Evolutionary conservation across 2,797 vertebrate genomes (phyloP).

Genomic region (Pseudotriccus pelzelni): DNA sequence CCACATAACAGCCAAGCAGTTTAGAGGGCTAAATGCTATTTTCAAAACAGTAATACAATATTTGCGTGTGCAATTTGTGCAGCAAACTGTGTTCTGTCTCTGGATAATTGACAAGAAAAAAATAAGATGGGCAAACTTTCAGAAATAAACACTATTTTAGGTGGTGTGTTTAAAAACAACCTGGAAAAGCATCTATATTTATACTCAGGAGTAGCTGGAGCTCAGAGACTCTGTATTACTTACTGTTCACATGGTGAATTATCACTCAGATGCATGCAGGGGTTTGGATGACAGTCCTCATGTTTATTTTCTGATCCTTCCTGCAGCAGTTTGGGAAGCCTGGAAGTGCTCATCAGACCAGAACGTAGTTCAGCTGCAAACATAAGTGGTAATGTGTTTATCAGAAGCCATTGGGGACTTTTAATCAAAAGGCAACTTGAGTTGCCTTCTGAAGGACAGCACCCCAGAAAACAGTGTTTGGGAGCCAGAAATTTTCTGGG

Average conservation of each 20-base stretch:
- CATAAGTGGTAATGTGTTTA: background rate
- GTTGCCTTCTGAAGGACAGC: background rate
- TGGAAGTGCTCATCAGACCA: background rate
- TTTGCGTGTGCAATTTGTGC: background rate
- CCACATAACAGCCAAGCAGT: background rate
- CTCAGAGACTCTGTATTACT: background rate
- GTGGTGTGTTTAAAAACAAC: background rate
- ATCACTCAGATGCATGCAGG: background rate
- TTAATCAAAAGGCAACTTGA: background rate
- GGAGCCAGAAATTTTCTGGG: background rate
- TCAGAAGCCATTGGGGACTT: background rate
- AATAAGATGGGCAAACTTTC: background rate
- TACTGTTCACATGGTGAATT: background rate
- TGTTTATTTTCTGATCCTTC: background rate
- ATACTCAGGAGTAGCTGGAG: background rate
- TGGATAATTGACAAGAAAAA: background rate
- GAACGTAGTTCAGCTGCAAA: background rate
- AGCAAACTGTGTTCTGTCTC: background rate
- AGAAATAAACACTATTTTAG: background rate
- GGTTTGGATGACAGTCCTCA: background rate
- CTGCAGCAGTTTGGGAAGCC: background rate
- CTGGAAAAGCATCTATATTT: background rate
- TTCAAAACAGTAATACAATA: background rate
- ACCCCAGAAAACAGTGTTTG: background rate
- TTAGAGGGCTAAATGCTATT: background rate